Base-by-base conservation (phyloP, 2,888 invertebrate species). In the Oscheius myriophilus region DNA sequence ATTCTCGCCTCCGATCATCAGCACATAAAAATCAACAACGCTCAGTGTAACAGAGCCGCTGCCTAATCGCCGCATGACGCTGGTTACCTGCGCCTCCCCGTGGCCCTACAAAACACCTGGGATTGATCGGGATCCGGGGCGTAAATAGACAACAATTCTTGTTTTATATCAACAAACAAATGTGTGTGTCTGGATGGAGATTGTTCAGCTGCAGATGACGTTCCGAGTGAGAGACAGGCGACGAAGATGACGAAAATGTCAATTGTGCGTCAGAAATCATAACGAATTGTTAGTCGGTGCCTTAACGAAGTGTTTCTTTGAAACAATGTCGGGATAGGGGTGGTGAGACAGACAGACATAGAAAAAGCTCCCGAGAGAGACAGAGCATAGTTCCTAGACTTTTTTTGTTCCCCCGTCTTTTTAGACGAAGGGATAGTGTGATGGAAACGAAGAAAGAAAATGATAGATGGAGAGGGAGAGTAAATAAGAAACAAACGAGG, bases 21-120 rank as follows among this genome's bases (percentile, higher is more conserved):
- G 61, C 63, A 42, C 63, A 63, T 63, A 63, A 63, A 63, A 63
- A 63, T 63, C 63, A 63, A 63, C 63, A 63, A 52, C 14, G 53
- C 49, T 61, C 52, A 63, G 63, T 63, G 63, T 63, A 63, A 63
- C 63, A 63, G 53, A 63, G 63, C 52, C 52, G 63, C 61, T 61
- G 61, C 61, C 61, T 61, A 61, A 61, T 61, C 61, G 61, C 61
- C 61, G 61, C 33, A 49, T 61, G 61, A 49, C 61, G 61, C 61
- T 61, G 61, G 61, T 61, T 61, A 49, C 61, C 61, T 61, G 46
- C 49, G 33, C 33, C 33, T 33, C 33, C n/a, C 26, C 61, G 61
- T 11, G 26, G 49, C 49, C n/a, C 49, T 49, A 61, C 49, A 61
- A 61, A 61, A 49, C 49, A 61, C 61, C 63, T 62, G 18, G n/a